Evolutionary conservation across 2,888 invertebrate species (phyloP).

Genomic region (Agonopterix heracliana): DNA sequence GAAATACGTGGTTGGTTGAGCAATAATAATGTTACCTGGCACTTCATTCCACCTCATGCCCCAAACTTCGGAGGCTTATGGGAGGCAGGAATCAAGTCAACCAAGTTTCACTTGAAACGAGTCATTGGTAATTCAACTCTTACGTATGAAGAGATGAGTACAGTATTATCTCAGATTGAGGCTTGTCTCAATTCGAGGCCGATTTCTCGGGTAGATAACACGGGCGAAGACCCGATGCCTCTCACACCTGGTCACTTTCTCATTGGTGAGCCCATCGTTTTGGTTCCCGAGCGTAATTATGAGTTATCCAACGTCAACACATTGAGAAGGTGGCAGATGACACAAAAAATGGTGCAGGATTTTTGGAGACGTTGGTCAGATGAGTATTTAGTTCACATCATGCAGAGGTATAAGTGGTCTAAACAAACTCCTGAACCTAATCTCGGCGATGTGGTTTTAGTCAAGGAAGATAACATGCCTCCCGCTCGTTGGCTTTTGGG

Average conservation of each 20-base stretch:
- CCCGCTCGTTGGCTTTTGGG: constrained; percentile 15
- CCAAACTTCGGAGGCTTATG: constrained; percentile 15
- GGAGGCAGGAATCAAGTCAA: background rate
- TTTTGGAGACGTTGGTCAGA: constrained; percentile 14
- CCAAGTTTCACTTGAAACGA: constrained; percentile 5
- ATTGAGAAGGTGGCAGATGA: constrained; percentile 15
- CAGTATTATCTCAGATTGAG: constrained; percentile 15
- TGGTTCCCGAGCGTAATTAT: constrained; percentile 9
- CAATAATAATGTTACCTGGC: constrained; percentile 9
- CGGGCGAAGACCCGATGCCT: constrained; percentile 13
- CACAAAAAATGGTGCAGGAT: constrained; percentile 16
- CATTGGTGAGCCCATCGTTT: constrained; percentile 17
- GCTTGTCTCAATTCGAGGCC: constrained; percentile 19
- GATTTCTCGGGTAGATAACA: constrained; percentile 7
- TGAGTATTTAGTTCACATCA: constrained; percentile 7
- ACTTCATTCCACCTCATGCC: constrained; percentile 13
- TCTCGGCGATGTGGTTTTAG: constrained; percentile 13
- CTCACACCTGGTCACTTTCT: constrained; percentile 18
- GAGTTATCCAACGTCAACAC: background rate
- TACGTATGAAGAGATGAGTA: constrained; percentile 15
- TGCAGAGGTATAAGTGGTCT: constrained; percentile 14
- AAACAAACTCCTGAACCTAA: constrained; percentile 3
- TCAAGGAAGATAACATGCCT: constrained; percentile 14
- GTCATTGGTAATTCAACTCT: constrained; percentile 8
- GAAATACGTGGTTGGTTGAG: background rate